These are phyloP conservation scores for Leptinotarsa tumamoca DNA, from an alignment of 2,888 invertebrate species.

Conservation along the genomic window DNA sequence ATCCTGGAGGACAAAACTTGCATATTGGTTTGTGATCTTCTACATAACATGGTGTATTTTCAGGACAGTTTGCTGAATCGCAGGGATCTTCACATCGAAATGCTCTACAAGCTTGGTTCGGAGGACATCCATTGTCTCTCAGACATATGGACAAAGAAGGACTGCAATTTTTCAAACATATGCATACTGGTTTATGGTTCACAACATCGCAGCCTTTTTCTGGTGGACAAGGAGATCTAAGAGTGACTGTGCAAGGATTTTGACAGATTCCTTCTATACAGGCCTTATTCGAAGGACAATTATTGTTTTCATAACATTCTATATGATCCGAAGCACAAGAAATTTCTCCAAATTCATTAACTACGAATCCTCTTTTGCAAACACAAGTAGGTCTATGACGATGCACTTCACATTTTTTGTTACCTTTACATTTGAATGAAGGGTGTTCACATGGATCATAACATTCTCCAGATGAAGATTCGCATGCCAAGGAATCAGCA, in stretches of 20 bases:
- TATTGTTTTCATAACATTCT: conserved; percentile 83
- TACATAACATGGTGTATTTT: conserved; percentile 89
- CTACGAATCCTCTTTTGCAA: conserved; percentile 88
- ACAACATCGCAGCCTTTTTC: conserved; percentile 90
- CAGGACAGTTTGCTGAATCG: conserved; percentile 85
- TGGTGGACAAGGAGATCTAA: conserved; percentile 77
- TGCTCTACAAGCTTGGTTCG: conserved; percentile 86
- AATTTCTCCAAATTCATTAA: conserved; percentile 88
- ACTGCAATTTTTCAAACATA: conserved; percentile 88
- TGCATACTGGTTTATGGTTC: conserved; percentile 88
- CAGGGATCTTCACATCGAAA: conserved; percentile 94
- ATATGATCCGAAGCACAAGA: conserved; percentile 84
- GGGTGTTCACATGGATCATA: conserved; percentile 82
- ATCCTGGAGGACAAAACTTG: conserved; percentile 96
- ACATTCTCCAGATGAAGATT: conserved; percentile 77
- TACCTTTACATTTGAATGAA: conserved; percentile 79
- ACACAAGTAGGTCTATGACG: conserved; percentile 88
- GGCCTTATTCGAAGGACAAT: conserved; percentile 88
- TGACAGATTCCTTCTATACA: conserved; percentile 87
- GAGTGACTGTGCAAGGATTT: conserved; percentile 82
- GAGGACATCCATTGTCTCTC: conserved; percentile 89
- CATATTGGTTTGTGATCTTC: conserved; percentile 95
- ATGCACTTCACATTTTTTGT: conserved; percentile 90
- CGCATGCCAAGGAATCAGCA: conserved; percentile 80
- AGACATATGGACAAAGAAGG: conserved; percentile 89